phyloP scores from a whole-genome alignment of 2,888 invertebrate genomes.

The Mycogona germanica region DNA sequence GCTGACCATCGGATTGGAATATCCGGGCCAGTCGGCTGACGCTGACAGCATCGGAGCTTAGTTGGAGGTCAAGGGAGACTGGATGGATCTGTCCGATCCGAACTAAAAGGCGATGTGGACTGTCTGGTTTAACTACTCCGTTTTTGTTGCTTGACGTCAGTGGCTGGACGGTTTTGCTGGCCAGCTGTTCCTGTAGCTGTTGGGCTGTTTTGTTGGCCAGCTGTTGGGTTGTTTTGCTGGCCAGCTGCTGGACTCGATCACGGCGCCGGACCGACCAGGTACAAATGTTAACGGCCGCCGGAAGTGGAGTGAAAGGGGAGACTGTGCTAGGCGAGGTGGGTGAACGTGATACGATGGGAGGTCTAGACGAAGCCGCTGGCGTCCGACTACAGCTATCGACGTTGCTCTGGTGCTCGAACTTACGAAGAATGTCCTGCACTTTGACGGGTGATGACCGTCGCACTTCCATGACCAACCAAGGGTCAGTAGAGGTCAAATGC shows the following conservation, averaged over 20 bases:
- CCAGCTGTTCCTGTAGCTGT: neutral
- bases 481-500: too few relatives aligned
- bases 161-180: neutral
- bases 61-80: too few relatives aligned
- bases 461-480: too few relatives aligned
- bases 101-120: too few relatives aligned
- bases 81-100: too few relatives aligned
- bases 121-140: neutral
- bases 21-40: too few relatives aligned
- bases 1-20: too few relatives aligned
- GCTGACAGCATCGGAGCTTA: too few relatives aligned
- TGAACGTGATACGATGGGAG: neutral
- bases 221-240: neutral
- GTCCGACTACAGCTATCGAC: neutral
- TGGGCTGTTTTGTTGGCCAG: neutral
- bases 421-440: conserved; percentile 4
- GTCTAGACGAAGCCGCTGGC: neutral
- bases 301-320: too few relatives aligned
- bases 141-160: neutral
- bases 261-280: neutral
- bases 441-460: too few relatives aligned
- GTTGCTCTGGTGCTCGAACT: neutral
- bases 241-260: neutral
- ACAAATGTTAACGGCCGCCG: too few relatives aligned
- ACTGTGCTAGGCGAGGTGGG: neutral